Evolutionary conservation across 2,888 invertebrate genomes (phyloP).

Genomic region (Erebia palarica): DNA sequence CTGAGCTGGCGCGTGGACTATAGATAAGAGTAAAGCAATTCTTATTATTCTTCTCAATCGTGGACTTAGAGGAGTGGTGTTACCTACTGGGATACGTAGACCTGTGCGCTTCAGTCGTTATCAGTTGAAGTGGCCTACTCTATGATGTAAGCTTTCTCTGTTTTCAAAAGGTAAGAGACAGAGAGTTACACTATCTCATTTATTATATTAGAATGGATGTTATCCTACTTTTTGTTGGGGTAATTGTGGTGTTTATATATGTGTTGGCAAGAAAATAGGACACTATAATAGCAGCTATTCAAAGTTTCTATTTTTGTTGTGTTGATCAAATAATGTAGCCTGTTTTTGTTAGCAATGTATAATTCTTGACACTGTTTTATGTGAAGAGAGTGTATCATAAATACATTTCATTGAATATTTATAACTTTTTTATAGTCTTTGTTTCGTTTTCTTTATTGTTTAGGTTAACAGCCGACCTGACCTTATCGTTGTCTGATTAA

Average conservation of each 20-base stretch:
- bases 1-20: too few relatives aligned
- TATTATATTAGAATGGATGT: slow-evolving; percentile 23
- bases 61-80: too few relatives aligned
- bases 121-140: too few relatives aligned
- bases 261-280: slow-evolving; percentile 31
- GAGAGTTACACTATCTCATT: too few relatives aligned
- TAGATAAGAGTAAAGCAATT: too few relatives aligned
- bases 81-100: too few relatives aligned
- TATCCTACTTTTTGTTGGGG: slow-evolving; percentile 43
- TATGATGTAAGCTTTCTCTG: too few relatives aligned
- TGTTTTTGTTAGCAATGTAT: slow-evolving; percentile 20
- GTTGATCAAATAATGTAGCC: slow-evolving; percentile 20
- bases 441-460: background rate
- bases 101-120: too few relatives aligned
- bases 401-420: slow-evolving; percentile 1
- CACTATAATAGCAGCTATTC: slow-evolving; percentile 31
- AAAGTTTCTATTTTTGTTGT: slow-evolving; percentile 30
- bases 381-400: background rate
- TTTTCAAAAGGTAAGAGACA: too few relatives aligned
- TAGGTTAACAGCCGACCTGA: background rate
- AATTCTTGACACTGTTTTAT: slow-evolving; percentile 14
- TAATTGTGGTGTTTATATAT: slow-evolving; percentile 36
- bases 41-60: too few relatives aligned
- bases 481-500: background rate
- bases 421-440: background rate